These are phyloP conservation scores for Myiozetetes cayanensis DNA, from an alignment of 2,113 vertebrate genomes.

Conservation along the genomic window DNA sequence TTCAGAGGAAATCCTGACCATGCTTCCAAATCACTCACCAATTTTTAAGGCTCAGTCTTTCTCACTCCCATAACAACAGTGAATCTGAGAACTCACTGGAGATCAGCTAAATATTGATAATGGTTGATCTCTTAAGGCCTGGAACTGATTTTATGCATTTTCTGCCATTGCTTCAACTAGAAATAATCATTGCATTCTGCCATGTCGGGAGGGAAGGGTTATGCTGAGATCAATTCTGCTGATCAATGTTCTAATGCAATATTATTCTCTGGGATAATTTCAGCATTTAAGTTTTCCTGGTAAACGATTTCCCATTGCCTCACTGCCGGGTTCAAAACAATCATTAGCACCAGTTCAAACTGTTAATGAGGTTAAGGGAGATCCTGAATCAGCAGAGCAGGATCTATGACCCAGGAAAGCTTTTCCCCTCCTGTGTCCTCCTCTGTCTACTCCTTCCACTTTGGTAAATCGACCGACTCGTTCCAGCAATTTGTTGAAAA, in stretches of 20 bases:
- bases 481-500: slow-evolving; percentile 58
- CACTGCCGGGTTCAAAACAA: slow-evolving; percentile 38
- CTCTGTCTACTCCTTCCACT: not conserved
- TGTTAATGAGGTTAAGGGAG: slow-evolving; percentile 66
- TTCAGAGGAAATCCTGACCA: not conserved
- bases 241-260: slow-evolving; percentile 19
- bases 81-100: not conserved
- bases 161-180: not conserved
- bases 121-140: slow-evolving; percentile 4
- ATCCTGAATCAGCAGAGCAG: slow-evolving; percentile 74
- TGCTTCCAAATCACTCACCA: not conserved
- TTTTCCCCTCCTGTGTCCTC: slow-evolving; percentile 1
- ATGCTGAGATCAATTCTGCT: slow-evolving; percentile 15
- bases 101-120: not conserved
- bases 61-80: not conserved
- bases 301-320: slow-evolving; percentile 47
- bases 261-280: slow-evolving; percentile 30
- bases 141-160: not conserved
- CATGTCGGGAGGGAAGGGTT: not conserved
- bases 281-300: slow-evolving; percentile 14
- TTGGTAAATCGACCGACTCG: slow-evolving; percentile 48
- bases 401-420: slow-evolving; percentile 55
- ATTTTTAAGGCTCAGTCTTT: not conserved
- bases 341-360: slow-evolving; percentile 48
- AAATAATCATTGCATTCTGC: not conserved